Percentiles rank a stretch among this genome's conserved stretches.
Evolutionary conservation across 2,113 vertebrate species (phyloP).

Genomic region (Phycodurus eques): DNA sequence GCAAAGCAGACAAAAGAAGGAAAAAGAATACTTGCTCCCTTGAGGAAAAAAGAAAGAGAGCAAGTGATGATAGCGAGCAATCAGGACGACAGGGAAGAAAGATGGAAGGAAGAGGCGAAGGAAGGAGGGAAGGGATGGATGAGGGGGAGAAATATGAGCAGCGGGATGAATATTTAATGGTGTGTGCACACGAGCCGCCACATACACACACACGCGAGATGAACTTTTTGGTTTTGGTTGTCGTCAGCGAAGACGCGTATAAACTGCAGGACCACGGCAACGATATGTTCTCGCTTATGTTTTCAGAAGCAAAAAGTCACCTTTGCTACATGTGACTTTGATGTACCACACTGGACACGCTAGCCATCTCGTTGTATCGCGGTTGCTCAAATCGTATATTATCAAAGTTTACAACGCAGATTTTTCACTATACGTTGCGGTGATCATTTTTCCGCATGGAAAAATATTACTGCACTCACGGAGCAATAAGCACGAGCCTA

Average conservation of each 20-base stretch:
- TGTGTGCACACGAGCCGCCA: constrained; percentile 64
- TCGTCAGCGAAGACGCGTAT: not conserved
- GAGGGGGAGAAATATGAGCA: constrained; percentile 62
- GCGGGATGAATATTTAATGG: constrained; percentile 76
- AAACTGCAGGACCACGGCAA: not conserved
- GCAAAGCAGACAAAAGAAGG: not conserved
- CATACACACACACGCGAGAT: not conserved
- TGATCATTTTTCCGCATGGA: no score
- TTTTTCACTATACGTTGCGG: no score
- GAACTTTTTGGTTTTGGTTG: not conserved
- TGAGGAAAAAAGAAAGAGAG: not conserved
- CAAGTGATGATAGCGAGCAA: not conserved
- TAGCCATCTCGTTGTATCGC: no score
- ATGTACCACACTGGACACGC: no score
- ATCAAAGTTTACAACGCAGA: no score
- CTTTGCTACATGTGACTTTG: no score
- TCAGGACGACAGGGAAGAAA: not conserved
- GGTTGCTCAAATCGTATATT: no score
- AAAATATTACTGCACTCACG: no score
- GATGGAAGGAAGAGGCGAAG: constrained; percentile 28
- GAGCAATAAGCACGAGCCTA: no score
- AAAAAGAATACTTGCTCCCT: not conserved
- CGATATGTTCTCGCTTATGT: no score
- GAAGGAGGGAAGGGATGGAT: constrained; percentile 38
- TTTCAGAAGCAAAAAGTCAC: no score